A percentile compares a stretch with the other conserved stretches of the same genome.
Conservation (phyloP, 2,888 invertebrate genomes). For the Pantelozetes paolii region DNA sequence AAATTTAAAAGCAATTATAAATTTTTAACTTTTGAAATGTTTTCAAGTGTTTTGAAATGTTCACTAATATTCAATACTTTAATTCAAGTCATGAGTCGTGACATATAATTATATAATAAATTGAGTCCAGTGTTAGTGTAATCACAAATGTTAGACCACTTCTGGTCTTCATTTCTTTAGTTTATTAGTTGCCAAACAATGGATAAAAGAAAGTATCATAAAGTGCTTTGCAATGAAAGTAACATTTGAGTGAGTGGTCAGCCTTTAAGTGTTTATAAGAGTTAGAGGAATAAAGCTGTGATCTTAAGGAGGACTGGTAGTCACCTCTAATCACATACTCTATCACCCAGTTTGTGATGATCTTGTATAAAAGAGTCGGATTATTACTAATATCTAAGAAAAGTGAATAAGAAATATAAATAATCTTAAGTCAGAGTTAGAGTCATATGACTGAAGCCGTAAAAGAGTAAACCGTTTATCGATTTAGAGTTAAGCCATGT, state of each 20-base stretch:
- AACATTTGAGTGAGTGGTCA: conserved; percentile 18
- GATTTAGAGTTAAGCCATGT: background rate
- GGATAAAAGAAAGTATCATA: background rate
- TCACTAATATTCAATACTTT: no score
- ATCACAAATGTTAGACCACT: no score
- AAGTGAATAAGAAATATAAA: conserved; percentile 6
- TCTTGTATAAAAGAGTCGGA: conserved; percentile 10
- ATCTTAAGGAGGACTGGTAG: background rate
- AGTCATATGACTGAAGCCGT: background rate
- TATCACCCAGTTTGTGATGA: background rate
- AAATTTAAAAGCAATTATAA: no score
- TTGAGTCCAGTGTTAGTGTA: no score
- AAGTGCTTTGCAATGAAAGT: conserved; percentile 16
- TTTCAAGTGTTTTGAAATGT: no score
- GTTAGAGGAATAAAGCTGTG: background rate
- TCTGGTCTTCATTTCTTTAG: background rate
- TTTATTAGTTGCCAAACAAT: background rate
- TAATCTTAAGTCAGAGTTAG: background rate
- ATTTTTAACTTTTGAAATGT: no score
- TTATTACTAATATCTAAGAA: conserved; percentile 1
- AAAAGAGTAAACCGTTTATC: background rate
- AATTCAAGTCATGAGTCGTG: no score
- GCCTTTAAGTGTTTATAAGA: no score
- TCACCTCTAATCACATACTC: background rate
- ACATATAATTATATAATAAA: no score